A percentile compares a stretch with the other conserved stretches of the same genome.
phyloP scores from a whole-genome alignment of 1,140 invertebrate genomes.

The Heliconius melpomene region DNA sequence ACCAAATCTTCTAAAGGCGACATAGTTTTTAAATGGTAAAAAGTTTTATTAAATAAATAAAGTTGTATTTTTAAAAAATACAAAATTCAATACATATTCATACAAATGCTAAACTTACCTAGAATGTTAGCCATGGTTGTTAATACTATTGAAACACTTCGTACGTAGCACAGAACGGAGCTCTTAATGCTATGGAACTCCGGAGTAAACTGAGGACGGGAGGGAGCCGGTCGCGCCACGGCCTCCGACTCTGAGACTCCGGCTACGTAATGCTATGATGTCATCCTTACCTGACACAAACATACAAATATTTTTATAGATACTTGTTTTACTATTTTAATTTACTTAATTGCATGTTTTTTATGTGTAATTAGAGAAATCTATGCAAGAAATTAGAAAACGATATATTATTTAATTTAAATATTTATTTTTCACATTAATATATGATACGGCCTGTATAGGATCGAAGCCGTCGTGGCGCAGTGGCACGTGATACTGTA shows the following conservation, averaged over 20 bases:
- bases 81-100: neutral
- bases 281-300: constrained; percentile 50
- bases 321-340: neutral
- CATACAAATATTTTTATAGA: constrained; percentile 18
- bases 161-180: constrained; percentile 46
- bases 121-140: constrained; percentile 68
- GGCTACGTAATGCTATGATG: constrained; percentile 63
- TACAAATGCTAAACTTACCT: constrained; percentile 52
- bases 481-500: no score
- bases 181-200: constrained; percentile 47
- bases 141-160: constrained; percentile 45
- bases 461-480: no score
- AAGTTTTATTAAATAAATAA: no score
- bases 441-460: no score
- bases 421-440: no score
- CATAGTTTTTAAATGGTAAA: no score
- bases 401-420: neutral
- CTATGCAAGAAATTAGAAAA: neutral
- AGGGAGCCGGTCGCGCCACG: constrained; percentile 41
- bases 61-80: neutral
- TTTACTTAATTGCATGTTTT: neutral
- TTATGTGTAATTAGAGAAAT: constrained; percentile 1
- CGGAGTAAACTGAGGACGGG: constrained; percentile 53
- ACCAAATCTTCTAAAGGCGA: neutral
- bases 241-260: constrained; percentile 41